A percentile compares a stretch with the other conserved stretches of the same genome.
These are phyloP conservation scores for Nannobrachium achirus DNA, from an alignment of 2,113 vertebrate genomes.

Conservation along the genomic window DNA sequence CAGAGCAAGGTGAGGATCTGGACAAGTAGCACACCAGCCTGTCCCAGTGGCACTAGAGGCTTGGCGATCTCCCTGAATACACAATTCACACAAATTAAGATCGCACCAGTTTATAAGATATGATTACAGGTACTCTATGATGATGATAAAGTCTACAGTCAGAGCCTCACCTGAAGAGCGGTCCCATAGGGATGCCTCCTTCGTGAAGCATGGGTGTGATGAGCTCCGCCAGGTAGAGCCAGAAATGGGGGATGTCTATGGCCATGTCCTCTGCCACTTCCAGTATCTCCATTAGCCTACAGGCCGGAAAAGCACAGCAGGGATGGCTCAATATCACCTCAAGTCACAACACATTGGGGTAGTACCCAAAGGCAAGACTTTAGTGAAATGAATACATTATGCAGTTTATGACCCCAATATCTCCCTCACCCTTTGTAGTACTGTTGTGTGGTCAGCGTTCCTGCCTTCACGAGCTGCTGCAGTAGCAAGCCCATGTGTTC, in stretches of 20 bases:
- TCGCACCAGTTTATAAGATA: background rate
- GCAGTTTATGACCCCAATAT: background rate
- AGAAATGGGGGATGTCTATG: constrained; percentile 97
- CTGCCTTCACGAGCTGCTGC: constrained; percentile 84
- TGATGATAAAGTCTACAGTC: too few species aligned
- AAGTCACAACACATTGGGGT: background rate
- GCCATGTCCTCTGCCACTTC: constrained; percentile 93
- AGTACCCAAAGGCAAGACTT: too few species aligned
- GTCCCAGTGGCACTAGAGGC: constrained; percentile 88
- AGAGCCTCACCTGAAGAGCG: constrained; percentile 88
- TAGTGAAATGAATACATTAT: background rate
- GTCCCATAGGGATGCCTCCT: constrained; percentile 90
- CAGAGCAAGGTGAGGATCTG: constrained; percentile 91
- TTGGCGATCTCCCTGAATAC: constrained; percentile 89
- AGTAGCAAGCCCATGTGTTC: constrained; percentile 90
- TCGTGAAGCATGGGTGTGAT: constrained; percentile 91
- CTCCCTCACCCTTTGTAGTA: constrained; percentile 91
- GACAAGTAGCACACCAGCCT: constrained; percentile 86
- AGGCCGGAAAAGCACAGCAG: constrained; percentile 1
- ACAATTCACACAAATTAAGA: constrained; percentile 10
- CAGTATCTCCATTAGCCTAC: constrained; percentile 90
- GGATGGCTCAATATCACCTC: background rate
- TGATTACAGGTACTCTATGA: background rate
- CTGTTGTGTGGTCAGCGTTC: constrained; percentile 83
- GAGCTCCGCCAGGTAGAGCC: constrained; percentile 94